These are phyloP conservation scores for Eucidaris tribuloides DNA, from an alignment of 35 echinoderm and acorn worm genomes.

Conservation along the genomic window DNA sequence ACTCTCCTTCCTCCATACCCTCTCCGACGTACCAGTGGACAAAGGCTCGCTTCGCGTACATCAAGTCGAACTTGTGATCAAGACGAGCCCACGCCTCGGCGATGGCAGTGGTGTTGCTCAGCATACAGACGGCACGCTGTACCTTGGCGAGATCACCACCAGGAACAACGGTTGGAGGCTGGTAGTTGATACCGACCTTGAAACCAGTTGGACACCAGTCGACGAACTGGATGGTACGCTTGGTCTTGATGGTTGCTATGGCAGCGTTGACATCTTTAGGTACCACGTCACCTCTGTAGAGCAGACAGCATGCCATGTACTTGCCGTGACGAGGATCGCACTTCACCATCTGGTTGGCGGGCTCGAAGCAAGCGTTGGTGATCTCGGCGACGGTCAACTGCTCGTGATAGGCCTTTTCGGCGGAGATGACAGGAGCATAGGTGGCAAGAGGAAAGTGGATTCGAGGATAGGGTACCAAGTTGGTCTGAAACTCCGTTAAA, in stretches of 20 bases:
- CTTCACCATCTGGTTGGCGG: conserved; percentile 91
- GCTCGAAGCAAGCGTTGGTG: conserved; percentile 90
- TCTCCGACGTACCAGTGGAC: conserved; percentile 93
- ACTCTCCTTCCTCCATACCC: conserved; percentile 92
- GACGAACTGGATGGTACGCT: conserved; percentile 98
- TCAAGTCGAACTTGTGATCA: conserved; percentile 91
- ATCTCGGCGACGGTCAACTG: conserved; percentile 87
- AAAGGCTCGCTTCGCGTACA: conserved; percentile 91
- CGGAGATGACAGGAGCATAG: conserved; percentile 81
- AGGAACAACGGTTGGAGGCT: conserved; percentile 78
- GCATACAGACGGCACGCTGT: conserved; percentile 83
- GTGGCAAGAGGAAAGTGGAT: conserved; percentile 77
- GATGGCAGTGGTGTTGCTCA: conserved; percentile 95
- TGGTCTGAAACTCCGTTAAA: too few species aligned
- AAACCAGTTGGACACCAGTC: conserved; percentile 97
- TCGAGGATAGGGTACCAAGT: too few species aligned
- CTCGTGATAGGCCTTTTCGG: conserved; percentile 95
- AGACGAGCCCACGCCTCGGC: conserved; percentile 95
- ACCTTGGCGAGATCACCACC: conserved; percentile 95
- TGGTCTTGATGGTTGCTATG: conserved; percentile 96
- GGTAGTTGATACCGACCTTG: conserved; percentile 80
- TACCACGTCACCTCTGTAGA: conserved; percentile 90
- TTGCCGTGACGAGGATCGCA: conserved; percentile 88
- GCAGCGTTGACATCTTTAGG: conserved; percentile 98
- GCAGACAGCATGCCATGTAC: conserved; percentile 88